Evolutionary conservation across 2,797 vertebrate genomes (phyloP).

Genomic region (Amazona ochrocephala): DNA sequence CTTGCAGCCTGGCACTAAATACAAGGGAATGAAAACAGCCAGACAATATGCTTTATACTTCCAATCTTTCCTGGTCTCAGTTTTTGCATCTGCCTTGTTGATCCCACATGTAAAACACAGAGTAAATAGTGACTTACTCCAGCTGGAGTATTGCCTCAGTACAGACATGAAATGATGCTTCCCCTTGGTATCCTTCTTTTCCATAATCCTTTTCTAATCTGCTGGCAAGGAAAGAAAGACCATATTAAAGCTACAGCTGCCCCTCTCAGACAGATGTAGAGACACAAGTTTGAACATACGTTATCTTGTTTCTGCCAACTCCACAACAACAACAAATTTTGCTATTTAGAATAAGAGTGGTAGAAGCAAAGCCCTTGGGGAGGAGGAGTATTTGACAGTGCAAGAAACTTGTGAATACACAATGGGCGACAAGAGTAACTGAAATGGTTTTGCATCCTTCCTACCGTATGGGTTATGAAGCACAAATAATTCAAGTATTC

Average conservation of each 20-base stretch:
- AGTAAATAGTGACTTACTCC: neutral
- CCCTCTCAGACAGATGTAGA: neutral
- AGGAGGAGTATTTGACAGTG: neutral
- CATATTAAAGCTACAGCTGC: neutral
- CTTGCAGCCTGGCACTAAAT: neutral
- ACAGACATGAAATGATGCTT: neutral
- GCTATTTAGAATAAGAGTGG: neutral
- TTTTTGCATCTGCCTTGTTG: neutral
- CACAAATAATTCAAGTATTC: neutral
- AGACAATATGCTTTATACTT: neutral
- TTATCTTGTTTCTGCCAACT: neutral
- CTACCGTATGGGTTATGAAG: neutral
- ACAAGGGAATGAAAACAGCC: neutral
- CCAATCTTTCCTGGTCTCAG: neutral
- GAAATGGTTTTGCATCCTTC: neutral
- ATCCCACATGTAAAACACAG: neutral
- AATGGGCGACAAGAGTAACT: neutral
- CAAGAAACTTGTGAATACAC: neutral
- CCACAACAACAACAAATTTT: neutral
- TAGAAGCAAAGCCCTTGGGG: neutral
- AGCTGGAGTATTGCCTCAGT: neutral
- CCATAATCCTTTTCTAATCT: constrained; percentile 41
- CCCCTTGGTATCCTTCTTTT: neutral
- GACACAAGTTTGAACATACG: neutral
- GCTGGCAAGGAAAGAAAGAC: constrained; percentile 2